Evolutionary conservation across 2,888 invertebrate genomes (phyloP), one percentile per base, ranked within the genome.

Genomic region (Acanthosepion lycidas): DNA sequence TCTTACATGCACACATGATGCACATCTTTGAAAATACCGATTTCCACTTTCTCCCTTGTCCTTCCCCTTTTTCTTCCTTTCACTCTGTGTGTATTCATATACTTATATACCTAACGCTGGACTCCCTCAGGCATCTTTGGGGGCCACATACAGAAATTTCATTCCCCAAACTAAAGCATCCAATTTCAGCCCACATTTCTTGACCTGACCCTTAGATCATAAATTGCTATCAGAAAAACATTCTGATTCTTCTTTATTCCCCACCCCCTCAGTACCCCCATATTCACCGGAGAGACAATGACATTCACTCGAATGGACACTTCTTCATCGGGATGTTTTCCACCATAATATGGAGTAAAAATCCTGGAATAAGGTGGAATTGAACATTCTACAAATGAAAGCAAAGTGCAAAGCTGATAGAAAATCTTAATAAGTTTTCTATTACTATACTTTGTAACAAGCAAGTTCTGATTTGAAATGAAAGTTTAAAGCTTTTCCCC

Each of bases 281-380:
- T n/a, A 78, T 78, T 78, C 78, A 78, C 78, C 9, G 33, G 78
- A 78, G 78, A 78, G n/a, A 78, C n/a, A 78, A 78, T 78, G 78
- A n/a, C n/a, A 78, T 78, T 78, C 78, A 78, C 78, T n/a, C n/a
- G 78, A 78, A 33, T 78, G 78, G 78, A 78, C 78, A 78, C n/a
- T 78, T 78, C 78, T 78, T 78, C n/a, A 33, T 78, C 78, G 33
- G n/a, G n/a, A n/a, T 78, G 15, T 78, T 23, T 78, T 78, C 33
- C 15, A 33, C n/a, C 33, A 33, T n/a, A 78, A 78, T 78, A n/a
- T n/a, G n/a, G 12, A 78, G 15, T n/a, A 23, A 78, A 78, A 78
- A 78, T 33, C n/a, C n/a, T 78, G n/a, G 78, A n/a, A 78, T 12
- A n/a, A 78, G 15, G 33, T 33, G 18, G n/a, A 78, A 78, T 6